Evolutionary conservation across 2,888 invertebrate genomes (phyloP).

Genomic region (Phrixothrix hirtus): DNA sequence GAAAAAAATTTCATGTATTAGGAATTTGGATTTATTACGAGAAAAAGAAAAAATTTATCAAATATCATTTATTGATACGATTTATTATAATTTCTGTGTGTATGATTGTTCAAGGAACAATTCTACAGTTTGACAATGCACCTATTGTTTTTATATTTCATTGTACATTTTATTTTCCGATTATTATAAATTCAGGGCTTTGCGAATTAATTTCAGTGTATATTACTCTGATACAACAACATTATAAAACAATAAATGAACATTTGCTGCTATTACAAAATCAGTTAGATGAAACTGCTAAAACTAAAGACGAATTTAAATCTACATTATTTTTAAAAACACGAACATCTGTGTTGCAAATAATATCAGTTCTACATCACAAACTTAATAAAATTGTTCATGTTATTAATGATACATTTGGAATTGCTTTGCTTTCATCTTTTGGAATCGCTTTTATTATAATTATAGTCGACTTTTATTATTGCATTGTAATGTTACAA

Average conservation of each 20-base stretch:
- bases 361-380: slow-evolving; percentile 40
- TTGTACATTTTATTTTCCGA: slow-evolving; percentile 25
- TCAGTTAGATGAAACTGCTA: slow-evolving; percentile 1
- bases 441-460: slow-evolving; percentile 40
- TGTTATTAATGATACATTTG: slow-evolving; percentile 39
- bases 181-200: slow-evolving; percentile 28
- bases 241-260: slow-evolving; percentile 35
- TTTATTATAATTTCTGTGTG: slow-evolving; percentile 5
- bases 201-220: slow-evolving; percentile 34
- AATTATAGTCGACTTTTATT: slow-evolving; percentile 39
- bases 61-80: slow-evolving; percentile 2
- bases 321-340: slow-evolving; percentile 29
- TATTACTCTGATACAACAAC: slow-evolving; percentile 27
- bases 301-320: slow-evolving; percentile 26
- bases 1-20: slow-evolving; percentile 33
- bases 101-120: slow-evolving; percentile 23
- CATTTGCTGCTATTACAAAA: slow-evolving; percentile 31
- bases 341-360: slow-evolving; percentile 28
- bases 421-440: slow-evolving; percentile 36
- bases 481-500: slow-evolving; percentile 26
- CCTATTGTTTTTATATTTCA: slow-evolving; percentile 11
- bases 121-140: slow-evolving; percentile 15
- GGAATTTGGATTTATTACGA: slow-evolving; percentile 37
- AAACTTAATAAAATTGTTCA: slow-evolving; percentile 39
- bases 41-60: slow-evolving; percentile 25